phyloP scores from a whole-genome alignment of 1,140 invertebrate genomes.

The Anastatus disparis region DNA sequence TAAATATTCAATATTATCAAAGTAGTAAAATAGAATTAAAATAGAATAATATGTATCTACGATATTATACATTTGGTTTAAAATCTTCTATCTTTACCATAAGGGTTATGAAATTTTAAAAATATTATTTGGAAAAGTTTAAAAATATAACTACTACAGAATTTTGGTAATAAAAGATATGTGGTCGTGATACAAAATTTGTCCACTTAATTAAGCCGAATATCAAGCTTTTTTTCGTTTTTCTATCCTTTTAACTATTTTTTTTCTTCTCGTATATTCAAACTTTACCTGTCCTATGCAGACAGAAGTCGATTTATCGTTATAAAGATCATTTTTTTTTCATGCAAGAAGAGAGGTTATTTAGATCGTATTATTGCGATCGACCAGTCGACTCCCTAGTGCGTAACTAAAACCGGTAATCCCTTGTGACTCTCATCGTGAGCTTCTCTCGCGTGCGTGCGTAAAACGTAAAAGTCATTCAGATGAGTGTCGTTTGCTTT shows the following conservation, averaged over 20 bases:
- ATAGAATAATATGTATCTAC: too few species aligned
- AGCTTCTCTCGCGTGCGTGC: not conserved
- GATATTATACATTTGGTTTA: too few species aligned
- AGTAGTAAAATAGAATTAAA: too few species aligned
- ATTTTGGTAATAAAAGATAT: too few species aligned
- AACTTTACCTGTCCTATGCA: not conserved
- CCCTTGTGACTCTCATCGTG: conserved; percentile 4
- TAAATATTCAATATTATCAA: too few species aligned
- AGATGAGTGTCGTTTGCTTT: not conserved
- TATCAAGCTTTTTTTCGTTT: not conserved
- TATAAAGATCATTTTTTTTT: conserved; percentile 10
- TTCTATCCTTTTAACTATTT: not conserved
- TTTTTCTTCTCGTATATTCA: not conserved
- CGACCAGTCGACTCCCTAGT: conserved; percentile 37
- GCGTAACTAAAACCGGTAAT: conserved; percentile 44
- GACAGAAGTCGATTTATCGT: conserved; percentile 38
- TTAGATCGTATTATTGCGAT: conserved; percentile 39
- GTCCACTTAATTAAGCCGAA: conserved; percentile 33
- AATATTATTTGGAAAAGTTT: too few species aligned
- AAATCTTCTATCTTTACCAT: too few species aligned
- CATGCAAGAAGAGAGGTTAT: conserved; percentile 31
- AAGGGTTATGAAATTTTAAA: too few species aligned
- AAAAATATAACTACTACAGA: too few species aligned
- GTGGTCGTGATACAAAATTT: conserved; percentile 21
- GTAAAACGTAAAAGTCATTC: not conserved